phyloP scores from a whole-genome alignment of 2,797 vertebrate genomes.

The Enteromius mattozi region DNA sequence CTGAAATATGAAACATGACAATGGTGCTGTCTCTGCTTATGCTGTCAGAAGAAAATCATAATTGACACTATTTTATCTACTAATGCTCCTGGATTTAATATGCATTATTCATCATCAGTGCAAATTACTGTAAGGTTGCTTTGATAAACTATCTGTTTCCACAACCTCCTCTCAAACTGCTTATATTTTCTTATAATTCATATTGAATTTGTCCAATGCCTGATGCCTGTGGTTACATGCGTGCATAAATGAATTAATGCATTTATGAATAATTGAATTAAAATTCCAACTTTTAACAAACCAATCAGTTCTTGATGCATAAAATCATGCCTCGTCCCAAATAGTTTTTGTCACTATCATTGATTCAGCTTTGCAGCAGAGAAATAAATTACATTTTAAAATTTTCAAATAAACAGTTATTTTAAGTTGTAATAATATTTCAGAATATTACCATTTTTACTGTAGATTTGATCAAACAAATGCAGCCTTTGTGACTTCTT shows the following conservation, averaged over 20 bases:
- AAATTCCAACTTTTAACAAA: too few species aligned
- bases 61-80: neutral
- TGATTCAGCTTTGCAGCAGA: neutral
- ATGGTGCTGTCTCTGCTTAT: neutral
- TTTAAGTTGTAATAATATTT: neutral
- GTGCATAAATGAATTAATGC: too few species aligned
- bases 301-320: neutral
- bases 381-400: neutral
- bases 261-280: too few species aligned
- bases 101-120: neutral
- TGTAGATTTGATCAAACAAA: neutral
- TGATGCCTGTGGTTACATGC: too few species aligned
- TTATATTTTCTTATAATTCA: neutral
- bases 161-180: neutral
- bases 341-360: neutral
- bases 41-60: neutral
- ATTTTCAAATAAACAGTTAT: neutral
- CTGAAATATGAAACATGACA: constrained; percentile 34
- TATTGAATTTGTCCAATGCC: neutral
- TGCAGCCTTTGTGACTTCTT: neutral
- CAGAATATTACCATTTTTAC: neutral
- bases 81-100: neutral
- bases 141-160: neutral
- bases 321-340: neutral
- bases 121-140: neutral